Evolutionary conservation across 2,113 vertebrate genomes (phyloP).

Genomic region (Rhizomys pruinosus): DNA sequence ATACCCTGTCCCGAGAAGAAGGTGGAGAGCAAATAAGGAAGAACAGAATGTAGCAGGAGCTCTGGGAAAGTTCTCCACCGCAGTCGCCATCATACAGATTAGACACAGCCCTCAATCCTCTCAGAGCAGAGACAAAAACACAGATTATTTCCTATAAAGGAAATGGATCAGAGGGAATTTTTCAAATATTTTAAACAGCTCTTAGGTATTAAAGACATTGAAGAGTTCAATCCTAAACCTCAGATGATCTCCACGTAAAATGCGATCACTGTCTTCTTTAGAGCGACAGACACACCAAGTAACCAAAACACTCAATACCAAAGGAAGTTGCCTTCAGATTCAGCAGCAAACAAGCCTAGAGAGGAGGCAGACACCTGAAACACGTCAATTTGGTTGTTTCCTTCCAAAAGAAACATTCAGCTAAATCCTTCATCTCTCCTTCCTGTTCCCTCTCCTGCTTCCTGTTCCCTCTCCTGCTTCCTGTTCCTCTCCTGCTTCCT

Average conservation of each 20-base stretch:
- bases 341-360: neutral
- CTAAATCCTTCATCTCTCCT: neutral
- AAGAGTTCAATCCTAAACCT: neutral
- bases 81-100: neutral
- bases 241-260: neutral
- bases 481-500: no score
- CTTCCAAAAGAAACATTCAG: conserved; percentile 26
- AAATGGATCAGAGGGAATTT: neutral
- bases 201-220: conserved; percentile 27
- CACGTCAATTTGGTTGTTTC: neutral
- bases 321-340: conserved; percentile 35
- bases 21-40: neutral
- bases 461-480: neutral
- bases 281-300: neutral
- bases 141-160: neutral
- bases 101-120: neutral
- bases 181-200: neutral
- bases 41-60: neutral
- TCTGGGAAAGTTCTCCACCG: neutral
- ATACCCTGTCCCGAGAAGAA: neutral
- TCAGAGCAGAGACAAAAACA: neutral
- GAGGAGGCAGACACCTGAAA: neutral
- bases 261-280: neutral
- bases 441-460: neutral
- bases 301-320: neutral